Percentiles rank a stretch among this genome's conserved stretches.
Conservation (phyloP, 2,797 vertebrate species). For the Galago senegalensis region DNA sequence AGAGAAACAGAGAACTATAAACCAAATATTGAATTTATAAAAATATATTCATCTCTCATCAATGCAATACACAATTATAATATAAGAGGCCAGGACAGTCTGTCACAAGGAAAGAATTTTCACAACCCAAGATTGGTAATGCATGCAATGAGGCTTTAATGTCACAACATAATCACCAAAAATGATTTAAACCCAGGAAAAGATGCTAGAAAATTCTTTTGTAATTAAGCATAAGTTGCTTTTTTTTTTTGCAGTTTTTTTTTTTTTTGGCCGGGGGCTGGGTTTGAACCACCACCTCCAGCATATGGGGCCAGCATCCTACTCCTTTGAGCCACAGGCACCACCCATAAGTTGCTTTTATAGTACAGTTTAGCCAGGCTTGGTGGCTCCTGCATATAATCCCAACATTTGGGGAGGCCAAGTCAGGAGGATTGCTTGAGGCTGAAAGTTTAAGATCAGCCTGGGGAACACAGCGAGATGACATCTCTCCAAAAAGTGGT, state of each 20-base stretch:
- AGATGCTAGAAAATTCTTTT: neutral
- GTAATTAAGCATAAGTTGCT: constrained; percentile 4
- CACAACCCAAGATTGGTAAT: neutral
- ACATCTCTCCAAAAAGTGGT: too few species aligned
- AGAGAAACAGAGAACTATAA: neutral
- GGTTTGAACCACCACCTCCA: too few species aligned
- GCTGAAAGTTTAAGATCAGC: too few species aligned
- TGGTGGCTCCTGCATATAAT: too few species aligned
- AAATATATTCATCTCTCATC: neutral
- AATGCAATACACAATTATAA: constrained; percentile 8
- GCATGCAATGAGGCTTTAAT: neutral
- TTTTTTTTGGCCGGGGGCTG: too few species aligned
- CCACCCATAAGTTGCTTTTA: neutral
- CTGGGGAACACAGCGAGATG: too few species aligned
- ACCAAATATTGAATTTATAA: neutral
- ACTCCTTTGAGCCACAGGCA: too few species aligned
- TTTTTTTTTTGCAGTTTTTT: neutral
- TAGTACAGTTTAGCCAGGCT: neutral
- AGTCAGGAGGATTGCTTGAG: too few species aligned
- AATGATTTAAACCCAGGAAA: neutral
- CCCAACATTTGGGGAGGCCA: too few species aligned
- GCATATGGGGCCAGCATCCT: too few species aligned
- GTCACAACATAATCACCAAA: neutral
- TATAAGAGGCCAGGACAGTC: neutral
- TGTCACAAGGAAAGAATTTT: neutral